Evolutionary conservation across 2,888 invertebrate genomes (phyloP).

Genomic region (Gymnocheta viridis): DNA sequence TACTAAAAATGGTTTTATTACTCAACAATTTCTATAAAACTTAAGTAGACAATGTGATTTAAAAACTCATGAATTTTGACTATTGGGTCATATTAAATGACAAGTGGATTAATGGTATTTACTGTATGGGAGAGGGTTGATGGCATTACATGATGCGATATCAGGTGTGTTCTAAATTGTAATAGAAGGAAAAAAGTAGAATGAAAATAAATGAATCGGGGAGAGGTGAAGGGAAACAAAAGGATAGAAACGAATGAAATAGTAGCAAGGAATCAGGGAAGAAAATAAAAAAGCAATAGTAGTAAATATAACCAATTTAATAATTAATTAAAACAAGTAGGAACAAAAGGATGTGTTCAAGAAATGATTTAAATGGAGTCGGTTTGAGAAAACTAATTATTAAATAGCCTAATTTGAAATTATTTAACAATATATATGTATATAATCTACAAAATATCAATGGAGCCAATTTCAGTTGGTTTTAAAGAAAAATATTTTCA

Average conservation of each 20-base stretch:
- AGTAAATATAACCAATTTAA: too few relatives aligned
- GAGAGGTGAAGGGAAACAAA: neutral
- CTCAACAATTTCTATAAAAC: conserved; percentile 65
- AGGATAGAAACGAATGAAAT: neutral
- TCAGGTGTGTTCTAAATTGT: neutral
- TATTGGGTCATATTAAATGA: conserved; percentile 57
- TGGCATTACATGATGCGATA: neutral
- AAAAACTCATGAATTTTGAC: conserved; percentile 69
- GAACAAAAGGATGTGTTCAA: too few relatives aligned
- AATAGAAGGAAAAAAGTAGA: neutral
- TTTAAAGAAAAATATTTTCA: too few relatives aligned
- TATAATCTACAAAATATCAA: too few relatives aligned
- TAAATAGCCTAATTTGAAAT: too few relatives aligned
- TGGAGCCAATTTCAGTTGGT: too few relatives aligned
- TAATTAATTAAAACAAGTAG: too few relatives aligned
- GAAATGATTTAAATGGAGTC: too few relatives aligned
- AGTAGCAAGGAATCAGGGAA: too few relatives aligned
- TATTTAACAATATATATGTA: too few relatives aligned
- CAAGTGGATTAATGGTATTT: conserved; percentile 59
- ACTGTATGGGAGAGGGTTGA: neutral
- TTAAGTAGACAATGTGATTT: conserved; percentile 65
- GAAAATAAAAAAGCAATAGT: too few relatives aligned
- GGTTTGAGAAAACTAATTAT: too few relatives aligned
- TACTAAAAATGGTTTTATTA: conserved; percentile 69
- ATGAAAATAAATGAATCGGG: neutral